Evolutionary conservation across 2,113 vertebrate species (phyloP), one percentile per base, ranked within the genome.

Genomic region (Oreochromis spilurus): DNA sequence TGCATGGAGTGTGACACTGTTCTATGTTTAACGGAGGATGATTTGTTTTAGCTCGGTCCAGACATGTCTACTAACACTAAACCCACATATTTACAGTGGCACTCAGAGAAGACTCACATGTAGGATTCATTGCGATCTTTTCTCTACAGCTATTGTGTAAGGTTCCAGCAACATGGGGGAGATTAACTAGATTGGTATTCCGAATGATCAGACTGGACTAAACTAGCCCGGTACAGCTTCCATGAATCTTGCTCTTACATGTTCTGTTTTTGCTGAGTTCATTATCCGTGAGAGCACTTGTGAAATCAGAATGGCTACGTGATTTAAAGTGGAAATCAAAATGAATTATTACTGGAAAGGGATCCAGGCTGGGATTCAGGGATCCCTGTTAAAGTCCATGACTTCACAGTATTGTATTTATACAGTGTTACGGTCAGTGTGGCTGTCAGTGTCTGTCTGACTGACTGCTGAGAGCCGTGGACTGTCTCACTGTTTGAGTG

Each of bases 271-370:
- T 50, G 29, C 24, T 55, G 6, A 4, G 14, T 75, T 93, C 77
- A 89, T 82, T 83, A 26, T 84, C 77, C 36, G 19, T 24, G 67
- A 85, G 78, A 84, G 82, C 70, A 67, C 57, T 87, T 78, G 26
- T 85, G 40, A 79, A 86, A 92, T 79, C 92, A 72, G 86, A 91
- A 87, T 55, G 45, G 65, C 26, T 29, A 19, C 55, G 5, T 87
- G 83, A 80, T 88, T 89, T 86, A 87, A 65, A 55, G 85, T 88
- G 72, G 5, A 77, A 84, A 84, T 87, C 38, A 70, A 90, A 91
- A 29, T 43, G 2, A 70, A 79, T 62, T 65, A 85, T 88, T 78
- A 60, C 43, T 58, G 9, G 58, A 24, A 50, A 77, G 88, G 78
- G 54, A 60, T 78, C 26, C 54, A 26, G 55, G 54, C 60, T 26